These are phyloP conservation scores for Andricus curvator DNA, from an alignment of 2,888 invertebrate species.

Conservation along the genomic window DNA sequence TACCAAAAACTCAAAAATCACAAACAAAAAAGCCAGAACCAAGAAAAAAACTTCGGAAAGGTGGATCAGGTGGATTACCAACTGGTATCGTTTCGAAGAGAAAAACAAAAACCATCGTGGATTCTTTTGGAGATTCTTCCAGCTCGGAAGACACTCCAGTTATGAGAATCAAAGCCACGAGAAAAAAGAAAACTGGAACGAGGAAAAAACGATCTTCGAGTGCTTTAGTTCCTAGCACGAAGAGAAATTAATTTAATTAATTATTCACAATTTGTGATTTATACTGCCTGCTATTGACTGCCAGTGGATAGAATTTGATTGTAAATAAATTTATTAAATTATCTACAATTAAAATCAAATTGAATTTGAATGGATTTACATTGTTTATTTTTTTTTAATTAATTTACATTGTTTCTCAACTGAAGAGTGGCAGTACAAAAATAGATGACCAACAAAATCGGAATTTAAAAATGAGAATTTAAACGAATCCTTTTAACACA, in stretches of 20 bases:
- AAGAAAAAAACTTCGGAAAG: conserved; percentile 80
- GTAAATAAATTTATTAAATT: not conserved
- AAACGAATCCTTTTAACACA: too few species aligned
- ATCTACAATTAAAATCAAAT: not conserved
- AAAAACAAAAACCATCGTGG: conserved; percentile 55
- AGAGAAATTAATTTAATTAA: conserved; percentile 15
- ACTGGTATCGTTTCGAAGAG: conserved; percentile 56
- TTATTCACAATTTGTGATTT: not conserved
- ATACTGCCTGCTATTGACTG: conserved; percentile 16
- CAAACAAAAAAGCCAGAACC: conserved; percentile 68
- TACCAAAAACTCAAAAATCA: conserved; percentile 62
- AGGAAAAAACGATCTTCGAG: conserved; percentile 65
- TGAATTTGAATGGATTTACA: not conserved
- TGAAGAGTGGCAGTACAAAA: too few species aligned
- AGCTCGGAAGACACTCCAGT: conserved; percentile 65
- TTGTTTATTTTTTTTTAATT: too few species aligned
- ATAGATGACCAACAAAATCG: too few species aligned
- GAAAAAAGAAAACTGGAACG: conserved; percentile 53
- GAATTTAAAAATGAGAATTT: too few species aligned
- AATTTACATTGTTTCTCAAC: too few species aligned
- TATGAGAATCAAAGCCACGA: conserved; percentile 48
- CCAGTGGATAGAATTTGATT: conserved; percentile 11
- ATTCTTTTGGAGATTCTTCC: conserved; percentile 65
- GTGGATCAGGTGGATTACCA: conserved; percentile 70
- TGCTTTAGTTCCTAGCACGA: conserved; percentile 48